A percentile compares a stretch with the other conserved stretches of the same genome.
Evolutionary conservation across 2,797 vertebrate species (phyloP).

Genomic region (Sebastes matsubarae): DNA sequence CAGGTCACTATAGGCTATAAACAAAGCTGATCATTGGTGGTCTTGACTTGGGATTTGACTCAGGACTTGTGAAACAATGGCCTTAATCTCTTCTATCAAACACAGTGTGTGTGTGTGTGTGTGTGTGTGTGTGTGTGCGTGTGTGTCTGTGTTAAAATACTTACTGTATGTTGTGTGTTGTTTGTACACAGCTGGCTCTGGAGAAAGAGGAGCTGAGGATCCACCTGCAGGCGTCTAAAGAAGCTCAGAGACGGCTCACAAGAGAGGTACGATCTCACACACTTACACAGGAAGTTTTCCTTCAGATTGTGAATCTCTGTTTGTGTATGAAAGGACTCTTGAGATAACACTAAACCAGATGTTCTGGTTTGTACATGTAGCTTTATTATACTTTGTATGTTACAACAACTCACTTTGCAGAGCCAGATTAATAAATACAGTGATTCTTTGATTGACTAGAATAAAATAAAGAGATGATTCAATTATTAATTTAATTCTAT

Average conservation of each 20-base stretch:
- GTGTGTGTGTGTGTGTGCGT: too few species aligned
- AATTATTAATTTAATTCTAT: background rate
- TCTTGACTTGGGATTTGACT: too few species aligned
- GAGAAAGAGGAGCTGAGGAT: constrained; percentile 97
- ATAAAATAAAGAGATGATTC: background rate
- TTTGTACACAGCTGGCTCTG: constrained; percentile 87
- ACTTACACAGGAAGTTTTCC: background rate
- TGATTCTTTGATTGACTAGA: background rate
- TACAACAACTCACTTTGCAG: background rate
- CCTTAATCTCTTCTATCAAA: too few species aligned
- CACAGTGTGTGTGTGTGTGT: too few species aligned
- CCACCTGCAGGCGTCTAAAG: constrained; percentile 96
- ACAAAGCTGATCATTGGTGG: too few species aligned
- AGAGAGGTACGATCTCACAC: constrained; percentile 84
- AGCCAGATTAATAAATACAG: background rate
- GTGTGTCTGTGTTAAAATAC: too few species aligned
- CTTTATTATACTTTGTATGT: background rate
- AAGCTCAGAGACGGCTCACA: constrained; percentile 95
- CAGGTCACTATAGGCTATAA: too few species aligned
- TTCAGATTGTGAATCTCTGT: background rate
- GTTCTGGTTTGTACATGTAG: background rate
- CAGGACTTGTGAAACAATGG: too few species aligned
- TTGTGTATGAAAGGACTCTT: background rate
- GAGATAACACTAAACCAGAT: background rate
- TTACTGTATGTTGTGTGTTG: constrained; percentile 79